Evolutionary conservation across 92 coral and sea anemone species (phyloP).

Genomic region (Epizoanthus rinbou): DNA sequence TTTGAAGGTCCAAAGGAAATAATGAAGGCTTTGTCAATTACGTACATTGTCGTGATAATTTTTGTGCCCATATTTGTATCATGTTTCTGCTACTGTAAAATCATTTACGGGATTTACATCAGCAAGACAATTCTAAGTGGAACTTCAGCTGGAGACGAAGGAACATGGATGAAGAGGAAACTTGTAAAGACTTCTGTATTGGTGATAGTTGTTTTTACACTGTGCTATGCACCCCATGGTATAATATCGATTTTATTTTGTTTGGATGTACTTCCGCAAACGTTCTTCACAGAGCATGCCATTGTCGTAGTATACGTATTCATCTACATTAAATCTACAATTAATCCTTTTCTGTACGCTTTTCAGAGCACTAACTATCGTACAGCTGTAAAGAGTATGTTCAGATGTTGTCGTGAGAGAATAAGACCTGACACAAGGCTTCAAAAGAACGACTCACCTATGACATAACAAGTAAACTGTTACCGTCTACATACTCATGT

Average conservation of each 20-base stretch:
- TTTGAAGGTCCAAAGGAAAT: background rate
- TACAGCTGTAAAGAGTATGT: background rate
- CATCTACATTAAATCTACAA: background rate
- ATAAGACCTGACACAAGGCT: too few relatives aligned
- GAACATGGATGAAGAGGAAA: background rate
- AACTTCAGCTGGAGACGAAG: background rate
- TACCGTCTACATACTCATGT: too few relatives aligned
- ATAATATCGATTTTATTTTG: background rate
- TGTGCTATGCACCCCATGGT: background rate
- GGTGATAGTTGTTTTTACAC: background rate
- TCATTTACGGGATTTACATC: conserved; percentile 4
- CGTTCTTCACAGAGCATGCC: background rate
- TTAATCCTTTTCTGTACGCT: conserved; percentile 26
- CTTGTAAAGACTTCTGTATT: background rate
- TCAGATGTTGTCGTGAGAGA: background rate
- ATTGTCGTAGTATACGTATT: background rate
- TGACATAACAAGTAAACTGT: too few relatives aligned
- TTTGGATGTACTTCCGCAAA: background rate
- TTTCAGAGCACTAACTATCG: conserved; percentile 28
- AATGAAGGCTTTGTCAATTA: background rate
- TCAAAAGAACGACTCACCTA: too few relatives aligned
- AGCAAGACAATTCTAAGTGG: background rate
- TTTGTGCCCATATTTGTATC: background rate
- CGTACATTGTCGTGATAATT: background rate
- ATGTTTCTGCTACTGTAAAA: background rate